A percentile compares a stretch with the other conserved stretches of the same genome.
Conservation (phyloP, 2,113 vertebrate species). For the Ranitomeya variabilis region DNA sequence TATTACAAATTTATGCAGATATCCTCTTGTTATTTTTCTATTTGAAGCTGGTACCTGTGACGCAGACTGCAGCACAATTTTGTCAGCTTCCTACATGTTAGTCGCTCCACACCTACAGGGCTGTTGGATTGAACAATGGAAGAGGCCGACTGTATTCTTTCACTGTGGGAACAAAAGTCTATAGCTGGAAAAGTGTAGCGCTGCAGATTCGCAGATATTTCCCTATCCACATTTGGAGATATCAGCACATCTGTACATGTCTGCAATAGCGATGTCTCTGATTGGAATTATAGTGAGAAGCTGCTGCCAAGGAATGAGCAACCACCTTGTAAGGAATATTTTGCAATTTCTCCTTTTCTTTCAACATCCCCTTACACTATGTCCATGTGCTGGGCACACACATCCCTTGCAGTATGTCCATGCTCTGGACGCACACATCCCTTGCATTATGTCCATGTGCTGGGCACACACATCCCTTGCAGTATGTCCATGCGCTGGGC, state of each 20-base stretch:
- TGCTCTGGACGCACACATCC: no score
- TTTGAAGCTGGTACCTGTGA: not conserved
- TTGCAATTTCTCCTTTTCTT: not conserved
- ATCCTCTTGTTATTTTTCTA: no score
- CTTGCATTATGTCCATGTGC: no score
- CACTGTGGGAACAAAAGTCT: constrained; percentile 2
- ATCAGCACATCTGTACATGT: constrained; percentile 36
- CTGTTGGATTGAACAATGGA: constrained; percentile 2
- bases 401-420: no score
- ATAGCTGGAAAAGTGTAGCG: not conserved
- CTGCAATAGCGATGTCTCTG: constrained; percentile 31
- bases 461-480: no score
- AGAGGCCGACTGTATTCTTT: constrained; percentile 10
- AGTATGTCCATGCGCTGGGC: no score
- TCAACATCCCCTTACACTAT: not conserved
- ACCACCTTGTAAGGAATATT: constrained; percentile 12
- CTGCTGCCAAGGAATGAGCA: not conserved
- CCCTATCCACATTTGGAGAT: not conserved
- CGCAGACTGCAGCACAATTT: not conserved
- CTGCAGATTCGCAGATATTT: not conserved
- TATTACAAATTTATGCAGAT: no score
- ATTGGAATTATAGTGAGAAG: constrained; percentile 22
- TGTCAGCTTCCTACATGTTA: constrained; percentile 12
- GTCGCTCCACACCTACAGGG: constrained; percentile 4
- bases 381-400: no score